Conservation (phyloP, 2,888 invertebrate genomes). For the Automeris io region DNA sequence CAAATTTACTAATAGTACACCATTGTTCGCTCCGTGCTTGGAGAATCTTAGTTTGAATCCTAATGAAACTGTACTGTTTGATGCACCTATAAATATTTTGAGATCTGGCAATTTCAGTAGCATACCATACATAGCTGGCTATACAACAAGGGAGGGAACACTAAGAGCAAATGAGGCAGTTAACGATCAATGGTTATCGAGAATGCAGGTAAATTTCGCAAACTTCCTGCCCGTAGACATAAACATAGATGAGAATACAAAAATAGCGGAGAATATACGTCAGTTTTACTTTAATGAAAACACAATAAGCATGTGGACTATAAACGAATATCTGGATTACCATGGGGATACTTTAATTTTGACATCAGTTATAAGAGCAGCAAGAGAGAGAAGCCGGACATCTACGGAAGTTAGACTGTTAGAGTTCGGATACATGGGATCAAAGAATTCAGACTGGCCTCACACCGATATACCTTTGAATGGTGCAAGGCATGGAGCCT, state of each 20-base stretch:
- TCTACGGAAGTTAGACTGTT: slow-evolving; percentile 44
- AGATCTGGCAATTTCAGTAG: slow-evolving; percentile 44
- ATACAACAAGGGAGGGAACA: slow-evolving; percentile 56
- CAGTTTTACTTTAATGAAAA: slow-evolving; percentile 45
- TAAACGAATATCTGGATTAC: slow-evolving; percentile 54
- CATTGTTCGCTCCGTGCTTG: slow-evolving; percentile 60
- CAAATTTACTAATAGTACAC: slow-evolving; percentile 48
- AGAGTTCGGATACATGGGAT: slow-evolving; percentile 52
- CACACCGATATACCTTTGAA: slow-evolving; percentile 40
- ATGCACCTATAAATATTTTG: slow-evolving; percentile 47
- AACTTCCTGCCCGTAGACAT: slow-evolving; percentile 55
- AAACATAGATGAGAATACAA: slow-evolving; percentile 28
- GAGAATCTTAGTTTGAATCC: slow-evolving; percentile 35
- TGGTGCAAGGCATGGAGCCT: slow-evolving; percentile 52
- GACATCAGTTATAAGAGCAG: slow-evolving; percentile 45
- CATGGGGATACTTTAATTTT: slow-evolving; percentile 52
- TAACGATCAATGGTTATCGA: slow-evolving; percentile 34
- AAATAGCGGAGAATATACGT: slow-evolving; percentile 32
- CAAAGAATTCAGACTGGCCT: slow-evolving; percentile 44
- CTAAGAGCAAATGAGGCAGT: slow-evolving; percentile 43
- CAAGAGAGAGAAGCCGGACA: slow-evolving; percentile 41
- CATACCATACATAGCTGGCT: slow-evolving; percentile 53
- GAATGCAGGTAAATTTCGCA: slow-evolving; percentile 52
- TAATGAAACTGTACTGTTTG: slow-evolving; percentile 40
- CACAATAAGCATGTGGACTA: slow-evolving; percentile 36